A percentile compares a stretch with the other conserved stretches of the same genome.
These are phyloP conservation scores for Cyaniris semiargus DNA, from an alignment of 2,888 invertebrate species.

Conservation along the genomic window DNA sequence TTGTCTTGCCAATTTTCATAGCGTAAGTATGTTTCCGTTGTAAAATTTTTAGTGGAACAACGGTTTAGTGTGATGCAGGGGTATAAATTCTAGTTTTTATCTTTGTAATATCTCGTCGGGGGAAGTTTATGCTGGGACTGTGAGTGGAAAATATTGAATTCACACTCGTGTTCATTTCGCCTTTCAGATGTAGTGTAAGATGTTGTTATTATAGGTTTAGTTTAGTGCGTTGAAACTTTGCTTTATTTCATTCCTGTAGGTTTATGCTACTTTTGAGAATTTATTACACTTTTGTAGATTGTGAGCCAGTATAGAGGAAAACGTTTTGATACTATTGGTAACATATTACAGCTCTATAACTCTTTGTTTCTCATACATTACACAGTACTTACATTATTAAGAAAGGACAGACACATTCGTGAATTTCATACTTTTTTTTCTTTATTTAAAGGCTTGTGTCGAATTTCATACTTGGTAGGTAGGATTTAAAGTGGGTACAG, in stretches of 20 bases:
- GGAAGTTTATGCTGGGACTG: slow-evolving; percentile 46
- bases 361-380: too few relatives aligned
- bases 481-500: background rate
- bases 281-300: too few relatives aligned
- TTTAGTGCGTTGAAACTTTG: background rate
- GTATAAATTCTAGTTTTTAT: slow-evolving; percentile 61
- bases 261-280: background rate
- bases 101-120: slow-evolving; percentile 49
- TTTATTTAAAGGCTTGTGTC: too few relatives aligned
- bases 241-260: slow-evolving; percentile 30
- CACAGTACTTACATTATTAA: too few relatives aligned
- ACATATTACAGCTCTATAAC: too few relatives aligned
- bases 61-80: slow-evolving; percentile 55
- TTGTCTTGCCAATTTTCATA: slow-evolving; percentile 30
- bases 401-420: too few relatives aligned
- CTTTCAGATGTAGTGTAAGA: slow-evolving; percentile 32
- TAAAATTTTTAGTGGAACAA: slow-evolving; percentile 54
- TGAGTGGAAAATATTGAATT: slow-evolving; percentile 47
- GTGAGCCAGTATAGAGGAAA: too few relatives aligned
- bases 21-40: slow-evolving; percentile 42
- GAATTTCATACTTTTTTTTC: too few relatives aligned
- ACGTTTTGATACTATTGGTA: too few relatives aligned
- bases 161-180: slow-evolving; percentile 42
- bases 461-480: background rate
- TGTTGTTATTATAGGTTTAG: background rate